Base-by-base conservation (phyloP, 2,888 invertebrate species). In the Pristionchus maxplancki region DNA sequence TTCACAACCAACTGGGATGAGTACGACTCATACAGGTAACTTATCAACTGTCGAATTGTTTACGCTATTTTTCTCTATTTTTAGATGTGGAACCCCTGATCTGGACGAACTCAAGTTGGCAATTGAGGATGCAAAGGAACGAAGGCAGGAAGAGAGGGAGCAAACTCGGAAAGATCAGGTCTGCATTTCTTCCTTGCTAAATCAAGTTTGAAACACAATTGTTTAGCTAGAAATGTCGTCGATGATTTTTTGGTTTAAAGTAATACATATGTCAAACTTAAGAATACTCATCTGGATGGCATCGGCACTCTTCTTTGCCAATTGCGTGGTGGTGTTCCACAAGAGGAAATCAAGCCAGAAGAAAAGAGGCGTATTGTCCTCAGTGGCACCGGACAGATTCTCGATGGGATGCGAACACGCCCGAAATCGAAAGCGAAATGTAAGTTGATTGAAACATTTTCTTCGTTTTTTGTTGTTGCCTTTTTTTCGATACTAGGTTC, bases 11-110 rank as follows among this genome's bases (percentile, higher is more conserved):
- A 87, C 37, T 87, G 86, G 86, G 86, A 87, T 71, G 71, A 87
- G 8, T 87, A 87, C 24, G 86, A 87, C 44, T 87, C 86, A n/a
- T 85, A 85, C 85, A 85, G 85, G 85, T 64, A 34, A 24, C 20
- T 31, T 9, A 17, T 53, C n/a, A n/a, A n/a, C n/a, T n/a, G n/a
- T n/a, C n/a, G n/a, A n/a, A n/a, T n/a, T n/a, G n/a, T n/a, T n/a
- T n/a, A n/a, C n/a, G n/a, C n/a, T n/a, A n/a, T n/a, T n/a, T n/a
- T n/a, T n/a, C n/a, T n/a, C n/a, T 50, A 28, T 48, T 64, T 34
- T 88, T 58, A 88, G 88, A 71, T 78, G 81, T 48, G 88, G 88
- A 13, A 88, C 88, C 13, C 88, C 88, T 20, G 88, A 88, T 44
- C 62, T 88, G 15, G 88, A 88, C 20, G 88, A 88, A 40, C 81